These are phyloP conservation scores for Protomyctophum bolini DNA, from an alignment of 2,113 vertebrate genomes.

Conservation along the genomic window DNA sequence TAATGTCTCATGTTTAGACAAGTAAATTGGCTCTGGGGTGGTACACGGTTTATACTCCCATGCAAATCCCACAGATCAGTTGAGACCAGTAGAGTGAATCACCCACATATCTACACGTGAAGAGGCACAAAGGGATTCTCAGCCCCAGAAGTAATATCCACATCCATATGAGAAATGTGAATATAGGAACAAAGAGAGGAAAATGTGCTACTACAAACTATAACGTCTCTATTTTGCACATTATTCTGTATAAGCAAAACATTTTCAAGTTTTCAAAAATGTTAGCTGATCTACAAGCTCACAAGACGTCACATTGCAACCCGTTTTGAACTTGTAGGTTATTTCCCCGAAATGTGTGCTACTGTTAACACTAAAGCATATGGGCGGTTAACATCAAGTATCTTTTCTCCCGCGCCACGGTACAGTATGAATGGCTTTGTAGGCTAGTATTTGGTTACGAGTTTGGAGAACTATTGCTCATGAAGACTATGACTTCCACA, in stretches of 20 bases:
- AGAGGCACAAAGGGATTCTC: neutral
- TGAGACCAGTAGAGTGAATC: conserved; percentile 9
- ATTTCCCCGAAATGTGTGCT: no score
- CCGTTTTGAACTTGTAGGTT: no score
- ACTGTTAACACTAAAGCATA: no score
- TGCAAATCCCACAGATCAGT: neutral
- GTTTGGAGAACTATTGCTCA: neutral
- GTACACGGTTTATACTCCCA: neutral
- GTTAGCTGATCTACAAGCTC: no score
- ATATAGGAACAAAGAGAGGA: neutral
- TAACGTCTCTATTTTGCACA: no score
- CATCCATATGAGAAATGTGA: neutral
- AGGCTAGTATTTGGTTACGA: no score
- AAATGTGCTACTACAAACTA: neutral
- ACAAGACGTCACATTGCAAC: no score
- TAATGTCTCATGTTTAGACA: neutral
- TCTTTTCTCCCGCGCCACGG: no score
- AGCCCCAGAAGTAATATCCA: neutral
- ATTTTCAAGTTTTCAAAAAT: no score
- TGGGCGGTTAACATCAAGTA: no score
- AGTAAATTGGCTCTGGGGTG: neutral
- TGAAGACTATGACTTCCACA: neutral
- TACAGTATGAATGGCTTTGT: no score
- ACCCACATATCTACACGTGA: neutral
- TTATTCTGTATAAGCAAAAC: no score